Conservation (phyloP, 1,140 invertebrate genomes). For the Oscheius sp. region DNA sequence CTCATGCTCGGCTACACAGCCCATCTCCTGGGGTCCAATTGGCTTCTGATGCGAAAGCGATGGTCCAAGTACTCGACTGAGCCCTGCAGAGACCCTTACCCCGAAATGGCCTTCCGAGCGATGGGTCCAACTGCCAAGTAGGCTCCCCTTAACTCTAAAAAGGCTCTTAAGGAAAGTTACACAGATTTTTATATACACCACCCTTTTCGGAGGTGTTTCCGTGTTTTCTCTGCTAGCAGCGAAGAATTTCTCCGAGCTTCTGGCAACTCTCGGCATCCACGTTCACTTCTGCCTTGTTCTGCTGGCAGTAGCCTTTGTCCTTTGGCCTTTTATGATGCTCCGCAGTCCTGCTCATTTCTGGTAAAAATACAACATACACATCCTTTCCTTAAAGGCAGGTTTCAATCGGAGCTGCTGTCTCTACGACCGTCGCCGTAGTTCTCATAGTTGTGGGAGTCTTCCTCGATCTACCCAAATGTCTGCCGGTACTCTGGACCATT, state of each 20-base stretch:
- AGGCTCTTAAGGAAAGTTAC: neutral
- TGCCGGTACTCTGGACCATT: neutral
- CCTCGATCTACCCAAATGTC: neutral
- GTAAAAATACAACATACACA: too few relatives aligned
- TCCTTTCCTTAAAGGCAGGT: neutral
- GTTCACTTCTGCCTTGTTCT: neutral
- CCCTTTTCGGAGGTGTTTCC: neutral
- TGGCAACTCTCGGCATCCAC: neutral
- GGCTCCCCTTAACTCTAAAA: neutral
- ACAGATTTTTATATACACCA: neutral
- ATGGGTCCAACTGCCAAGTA: neutral
- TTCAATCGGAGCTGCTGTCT: neutral
- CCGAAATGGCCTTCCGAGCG: neutral
- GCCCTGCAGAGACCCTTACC: neutral
- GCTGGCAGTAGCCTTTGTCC: neutral
- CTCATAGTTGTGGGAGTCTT: neutral
- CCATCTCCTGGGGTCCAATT: neutral
- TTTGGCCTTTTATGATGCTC: neutral
- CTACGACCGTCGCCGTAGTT: neutral
- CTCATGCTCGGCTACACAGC: constrained; percentile 1
- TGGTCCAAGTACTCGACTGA: neutral
- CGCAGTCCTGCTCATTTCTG: neutral
- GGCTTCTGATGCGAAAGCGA: neutral
- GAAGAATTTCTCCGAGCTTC: neutral
- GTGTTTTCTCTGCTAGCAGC: neutral